Conservation (phyloP, 2,888 invertebrate species). For the Caenorhabditis wallacei region DNA sequence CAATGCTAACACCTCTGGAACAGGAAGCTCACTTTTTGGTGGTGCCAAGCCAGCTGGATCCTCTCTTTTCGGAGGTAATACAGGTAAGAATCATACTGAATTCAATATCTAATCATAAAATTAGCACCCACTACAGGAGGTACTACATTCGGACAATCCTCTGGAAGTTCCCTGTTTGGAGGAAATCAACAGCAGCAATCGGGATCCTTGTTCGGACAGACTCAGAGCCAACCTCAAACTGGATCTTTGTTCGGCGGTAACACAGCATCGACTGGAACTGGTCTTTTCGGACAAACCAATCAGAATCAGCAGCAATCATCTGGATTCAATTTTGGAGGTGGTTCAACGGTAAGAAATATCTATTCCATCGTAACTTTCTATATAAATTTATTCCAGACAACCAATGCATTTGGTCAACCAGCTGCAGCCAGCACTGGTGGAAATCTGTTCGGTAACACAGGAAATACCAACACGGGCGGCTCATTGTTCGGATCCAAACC, state of each 20-base stretch:
- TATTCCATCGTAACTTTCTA: too few species aligned
- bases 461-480: constrained; percentile 78
- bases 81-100: constrained; percentile 6
- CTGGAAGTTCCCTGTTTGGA: constrained; percentile 64
- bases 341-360: constrained; percentile 4
- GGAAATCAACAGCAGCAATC: constrained; percentile 61
- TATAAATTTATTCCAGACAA: constrained; percentile 26
- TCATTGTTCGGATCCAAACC: constrained; percentile 72
- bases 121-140: constrained; percentile 34
- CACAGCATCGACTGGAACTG: constrained; percentile 28
- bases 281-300: constrained; percentile 65
- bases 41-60: background rate
- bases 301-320: constrained; percentile 27
- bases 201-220: constrained; percentile 85
- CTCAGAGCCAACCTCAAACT: constrained; percentile 32
- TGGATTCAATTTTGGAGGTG: constrained; percentile 55
- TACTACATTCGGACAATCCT: constrained; percentile 37
- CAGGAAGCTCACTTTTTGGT: constrained; percentile 19
- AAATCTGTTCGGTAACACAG: constrained; percentile 83
- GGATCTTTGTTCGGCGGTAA: constrained; percentile 55
- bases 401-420: constrained; percentile 67
- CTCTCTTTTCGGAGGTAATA: background rate
- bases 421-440: constrained; percentile 74
- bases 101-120: background rate
- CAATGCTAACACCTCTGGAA: constrained; percentile 35